A percentile compares a stretch with the other conserved stretches of the same genome.
Evolutionary conservation across 2,113 vertebrate species (phyloP).

Genomic region (Hippolais icterina): DNA sequence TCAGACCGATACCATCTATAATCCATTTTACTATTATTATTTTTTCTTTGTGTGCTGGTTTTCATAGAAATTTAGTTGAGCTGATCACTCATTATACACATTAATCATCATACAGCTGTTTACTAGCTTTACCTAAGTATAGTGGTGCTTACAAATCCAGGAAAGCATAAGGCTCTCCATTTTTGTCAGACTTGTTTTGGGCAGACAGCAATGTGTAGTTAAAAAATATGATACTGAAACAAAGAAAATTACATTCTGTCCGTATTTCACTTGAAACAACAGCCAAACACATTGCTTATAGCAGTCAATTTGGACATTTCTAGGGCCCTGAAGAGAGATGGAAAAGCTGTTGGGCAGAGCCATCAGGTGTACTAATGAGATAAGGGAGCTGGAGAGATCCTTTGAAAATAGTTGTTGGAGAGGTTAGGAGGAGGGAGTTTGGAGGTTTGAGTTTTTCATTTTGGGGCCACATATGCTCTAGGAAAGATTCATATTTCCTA

Average conservation of each 20-base stretch:
- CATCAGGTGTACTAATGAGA: conserved; percentile 55
- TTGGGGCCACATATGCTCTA: not conserved
- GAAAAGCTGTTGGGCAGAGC: conserved; percentile 22
- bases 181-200: not conserved
- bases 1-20: not conserved
- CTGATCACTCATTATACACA: not conserved
- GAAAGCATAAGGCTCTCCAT: not conserved
- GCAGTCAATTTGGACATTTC: conserved; percentile 26
- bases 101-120: not conserved
- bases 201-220: not conserved
- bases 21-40: not conserved
- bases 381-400: conserved; percentile 51
- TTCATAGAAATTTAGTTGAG: not conserved
- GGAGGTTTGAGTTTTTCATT: not conserved
- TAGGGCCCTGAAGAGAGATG: conserved; percentile 13
- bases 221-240: not conserved
- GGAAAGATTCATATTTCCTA: not conserved
- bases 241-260: conserved; percentile 13
- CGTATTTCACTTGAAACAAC: conserved; percentile 22
- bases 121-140: not conserved
- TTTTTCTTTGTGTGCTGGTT: not conserved
- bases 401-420: not conserved
- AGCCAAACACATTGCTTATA: conserved; percentile 1
- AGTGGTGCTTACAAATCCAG: not conserved
- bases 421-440: not conserved